phyloP scores from a whole-genome alignment of 1,140 invertebrate genomes.

The Cydia strobilella region DNA sequence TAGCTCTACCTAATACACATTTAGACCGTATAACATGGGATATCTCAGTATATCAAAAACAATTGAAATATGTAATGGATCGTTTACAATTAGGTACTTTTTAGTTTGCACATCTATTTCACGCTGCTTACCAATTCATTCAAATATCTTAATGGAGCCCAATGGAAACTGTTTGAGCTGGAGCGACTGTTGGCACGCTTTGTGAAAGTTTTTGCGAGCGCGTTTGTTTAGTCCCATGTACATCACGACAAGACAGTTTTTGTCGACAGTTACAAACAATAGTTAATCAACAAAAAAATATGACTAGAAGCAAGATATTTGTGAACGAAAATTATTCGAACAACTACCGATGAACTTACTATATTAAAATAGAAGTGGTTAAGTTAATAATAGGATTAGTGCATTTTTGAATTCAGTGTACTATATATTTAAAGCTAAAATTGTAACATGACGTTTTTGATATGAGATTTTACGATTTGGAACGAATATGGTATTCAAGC shows the following conservation, averaged over 20 bases:
- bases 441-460: not conserved
- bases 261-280: not conserved
- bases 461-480: not conserved
- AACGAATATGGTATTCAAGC: not conserved
- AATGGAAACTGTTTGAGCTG: not conserved
- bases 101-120: too few species aligned
- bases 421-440: not conserved
- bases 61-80: too few species aligned
- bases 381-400: not conserved
- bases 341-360: not conserved
- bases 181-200: not conserved
- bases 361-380: not conserved
- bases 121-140: too few species aligned
- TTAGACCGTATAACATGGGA: too few species aligned
- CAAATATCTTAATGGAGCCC: not conserved
- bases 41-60: too few species aligned
- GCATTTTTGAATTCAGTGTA: not conserved
- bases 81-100: too few species aligned
- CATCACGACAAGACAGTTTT: slow-evolving; percentile 1
- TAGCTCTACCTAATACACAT: too few species aligned
- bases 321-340: not conserved
- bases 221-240: not conserved
- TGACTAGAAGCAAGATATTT: not conserved
- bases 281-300: not conserved
- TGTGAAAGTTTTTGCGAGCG: not conserved